These are phyloP conservation scores for Caenorhabditis afra DNA, from an alignment of 2,888 invertebrate species.

Conservation along the genomic window DNA sequence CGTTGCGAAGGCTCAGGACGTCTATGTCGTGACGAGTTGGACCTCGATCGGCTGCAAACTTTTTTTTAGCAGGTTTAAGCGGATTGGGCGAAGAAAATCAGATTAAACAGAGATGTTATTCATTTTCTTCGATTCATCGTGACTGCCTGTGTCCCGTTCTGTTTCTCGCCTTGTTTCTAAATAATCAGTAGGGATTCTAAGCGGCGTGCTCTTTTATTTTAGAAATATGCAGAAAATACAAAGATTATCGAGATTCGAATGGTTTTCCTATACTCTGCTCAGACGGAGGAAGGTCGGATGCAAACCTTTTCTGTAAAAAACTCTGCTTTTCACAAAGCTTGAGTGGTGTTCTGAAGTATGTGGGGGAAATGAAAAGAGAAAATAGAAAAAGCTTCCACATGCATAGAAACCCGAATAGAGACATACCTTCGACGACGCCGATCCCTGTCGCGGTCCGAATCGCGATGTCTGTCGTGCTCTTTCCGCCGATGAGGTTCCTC, in stretches of 20 bases:
- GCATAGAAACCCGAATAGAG: not conserved
- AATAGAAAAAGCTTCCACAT: not conserved
- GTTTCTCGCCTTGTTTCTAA: conserved; percentile 16
- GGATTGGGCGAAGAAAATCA: conserved; percentile 1
- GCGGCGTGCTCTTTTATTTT: conserved; percentile 49
- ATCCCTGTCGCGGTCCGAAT: conserved; percentile 45
- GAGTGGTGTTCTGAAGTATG: not conserved
- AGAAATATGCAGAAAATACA: conserved; percentile 29
- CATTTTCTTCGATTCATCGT: conserved; percentile 30
- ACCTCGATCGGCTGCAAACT: conserved; percentile 53
- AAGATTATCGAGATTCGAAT: conserved; percentile 33
- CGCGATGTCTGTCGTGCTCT: conserved; percentile 38
- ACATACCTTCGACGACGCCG: conserved; percentile 51
- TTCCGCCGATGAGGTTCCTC: conserved; percentile 30
- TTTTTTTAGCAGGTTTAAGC: conserved; percentile 1
- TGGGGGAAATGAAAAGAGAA: not conserved
- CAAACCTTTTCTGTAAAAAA: conserved; percentile 57
- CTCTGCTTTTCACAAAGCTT: conserved; percentile 22
- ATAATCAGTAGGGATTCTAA: conserved; percentile 21
- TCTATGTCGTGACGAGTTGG: conserved; percentile 38
- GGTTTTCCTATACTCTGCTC: conserved; percentile 25
- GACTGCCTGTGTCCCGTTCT: conserved; percentile 1
- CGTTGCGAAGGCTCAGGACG: conserved; percentile 25
- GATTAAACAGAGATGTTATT: conserved; percentile 17
- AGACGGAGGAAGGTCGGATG: conserved; percentile 41